Base-by-base conservation (phyloP, 2,888 invertebrate genomes). In the Temnothorax ravouxi region DNA sequence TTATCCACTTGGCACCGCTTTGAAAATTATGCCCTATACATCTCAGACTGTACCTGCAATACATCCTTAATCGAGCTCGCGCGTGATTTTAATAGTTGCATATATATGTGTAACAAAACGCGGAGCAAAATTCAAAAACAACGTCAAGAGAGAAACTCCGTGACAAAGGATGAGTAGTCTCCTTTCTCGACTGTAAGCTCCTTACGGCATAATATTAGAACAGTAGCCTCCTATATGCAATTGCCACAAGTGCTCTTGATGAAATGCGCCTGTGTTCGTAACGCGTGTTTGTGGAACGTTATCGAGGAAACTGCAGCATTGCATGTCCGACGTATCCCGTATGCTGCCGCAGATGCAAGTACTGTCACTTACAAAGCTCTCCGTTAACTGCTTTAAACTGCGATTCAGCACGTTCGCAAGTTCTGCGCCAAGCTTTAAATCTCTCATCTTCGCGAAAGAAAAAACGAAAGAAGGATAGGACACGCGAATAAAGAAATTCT, bases 281-380 rank as follows among this genome's bases (percentile, higher is more conserved):
- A 47, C 21, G 18, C 54, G 52, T 47, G 25, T 80, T 59, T 59
- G 25, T 25, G 47, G 3, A 71, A 50, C 34, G 25, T 80, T 80
- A 72, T 80, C 47, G 25, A 21, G 47, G 44, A 50, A 59, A 59
- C 47, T 38, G 34, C 59, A 38, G 72, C n/a, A 38, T 71, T 50
- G 59, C 38, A 77, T 71, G 72, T 29, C 41, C 25, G 29, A 76
- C 52, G 76, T n/a, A 77, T 71, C 44, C 34, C 44, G 38, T 34
- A 72, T 79, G 56, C 21, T 44, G 29, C 54, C 41, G 71, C 72
- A 50, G 13, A 71, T 34, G 44, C 71, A 21, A 56, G 79, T 72
- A 21, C 72, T 79, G 74, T 79, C 79, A 79, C 44, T 71, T 71
- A 79, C 72, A 79, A 79, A 47, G 56, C 44, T 44, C 44, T 47